A percentile compares a stretch with the other conserved stretches of the same genome.
Conservation (phyloP, 2,888 invertebrate genomes). For the Bedellia somnulentella region DNA sequence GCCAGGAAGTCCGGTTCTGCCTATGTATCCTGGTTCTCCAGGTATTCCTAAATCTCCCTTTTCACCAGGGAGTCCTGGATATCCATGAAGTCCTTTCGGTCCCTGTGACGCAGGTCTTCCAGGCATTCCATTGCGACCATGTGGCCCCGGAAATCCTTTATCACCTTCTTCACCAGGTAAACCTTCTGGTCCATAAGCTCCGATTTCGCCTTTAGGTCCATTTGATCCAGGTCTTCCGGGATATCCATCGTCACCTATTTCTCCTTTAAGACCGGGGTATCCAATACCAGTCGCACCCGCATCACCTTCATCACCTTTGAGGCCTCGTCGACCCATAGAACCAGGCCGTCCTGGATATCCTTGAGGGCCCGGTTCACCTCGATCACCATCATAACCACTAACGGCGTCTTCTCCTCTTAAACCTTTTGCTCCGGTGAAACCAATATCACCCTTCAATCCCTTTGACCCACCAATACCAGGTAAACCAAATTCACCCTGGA, state of each 20-base stretch:
- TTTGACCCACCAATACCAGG: constrained; percentile 22
- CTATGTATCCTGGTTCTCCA: constrained; percentile 47
- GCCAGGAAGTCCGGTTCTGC: constrained; percentile 60
- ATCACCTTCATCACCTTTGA: constrained; percentile 22
- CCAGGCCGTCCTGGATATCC: constrained; percentile 50
- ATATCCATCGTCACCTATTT: constrained; percentile 58
- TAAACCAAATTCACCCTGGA: constrained; percentile 64
- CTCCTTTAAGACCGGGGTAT: constrained; percentile 54
- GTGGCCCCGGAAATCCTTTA: constrained; percentile 48
- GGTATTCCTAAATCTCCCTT: constrained; percentile 33
- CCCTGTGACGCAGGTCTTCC: constrained; percentile 65
- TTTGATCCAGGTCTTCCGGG: constrained; percentile 54
- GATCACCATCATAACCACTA: constrained; percentile 65
- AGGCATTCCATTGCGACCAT: constrained; percentile 59
- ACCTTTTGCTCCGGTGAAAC: constrained; percentile 59
- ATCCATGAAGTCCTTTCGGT: constrained; percentile 28
- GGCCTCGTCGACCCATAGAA: constrained; percentile 49
- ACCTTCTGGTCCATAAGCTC: constrained; percentile 55
- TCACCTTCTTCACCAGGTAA: constrained; percentile 50
- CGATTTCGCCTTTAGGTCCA: constrained; percentile 64
- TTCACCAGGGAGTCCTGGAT: constrained; percentile 27
- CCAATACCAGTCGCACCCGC: constrained; percentile 21
- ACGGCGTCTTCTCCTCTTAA: constrained; percentile 62
- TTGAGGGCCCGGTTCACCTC: constrained; percentile 44
- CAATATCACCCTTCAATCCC: constrained; percentile 47